A percentile compares a stretch with the other conserved stretches of the same genome.
phyloP scores from a whole-genome alignment of 2,888 invertebrate species.

The Macaria notata region DNA sequence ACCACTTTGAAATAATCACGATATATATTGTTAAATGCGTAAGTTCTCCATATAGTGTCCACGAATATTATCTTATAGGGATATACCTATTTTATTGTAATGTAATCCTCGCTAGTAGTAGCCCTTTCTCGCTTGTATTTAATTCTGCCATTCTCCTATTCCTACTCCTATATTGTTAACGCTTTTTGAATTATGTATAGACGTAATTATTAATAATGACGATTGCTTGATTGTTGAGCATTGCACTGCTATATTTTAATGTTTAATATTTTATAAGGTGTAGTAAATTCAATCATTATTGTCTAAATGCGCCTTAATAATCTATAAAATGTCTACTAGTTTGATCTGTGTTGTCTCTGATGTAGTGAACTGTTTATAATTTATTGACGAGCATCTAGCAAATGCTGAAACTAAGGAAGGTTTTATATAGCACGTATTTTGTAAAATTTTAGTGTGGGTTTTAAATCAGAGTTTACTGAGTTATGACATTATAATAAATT shows the following conservation, averaged over 20 bases:
- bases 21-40: background rate
- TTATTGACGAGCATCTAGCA: constrained; percentile 13
- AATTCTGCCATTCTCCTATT: constrained; percentile 29
- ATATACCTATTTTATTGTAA: constrained; percentile 17
- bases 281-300: constrained; percentile 56
- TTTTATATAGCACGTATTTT: constrained; percentile 8
- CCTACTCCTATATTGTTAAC: constrained; percentile 29
- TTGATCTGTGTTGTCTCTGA: constrained; percentile 52
- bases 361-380: constrained; percentile 34
- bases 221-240: constrained; percentile 62
- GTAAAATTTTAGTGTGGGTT: constrained; percentile 6
- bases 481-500: constrained; percentile 12
- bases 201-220: constrained; percentile 36
- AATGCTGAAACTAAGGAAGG: constrained; percentile 13
- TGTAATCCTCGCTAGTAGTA: constrained; percentile 22
- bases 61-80: constrained; percentile 14
- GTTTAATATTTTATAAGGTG: constrained; percentile 54
- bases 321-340: constrained; percentile 50
- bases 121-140: constrained; percentile 19
- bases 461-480: constrained; percentile 17
- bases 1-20: constrained; percentile 1
- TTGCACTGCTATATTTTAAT: constrained; percentile 61
- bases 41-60: constrained; percentile 4
- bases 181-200: constrained; percentile 38
- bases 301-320: constrained; percentile 68